Evolutionary conservation across 2,113 vertebrate genomes (phyloP), one percentile per base, ranked within the genome.

Genomic region (Python bivittatus): DNA sequence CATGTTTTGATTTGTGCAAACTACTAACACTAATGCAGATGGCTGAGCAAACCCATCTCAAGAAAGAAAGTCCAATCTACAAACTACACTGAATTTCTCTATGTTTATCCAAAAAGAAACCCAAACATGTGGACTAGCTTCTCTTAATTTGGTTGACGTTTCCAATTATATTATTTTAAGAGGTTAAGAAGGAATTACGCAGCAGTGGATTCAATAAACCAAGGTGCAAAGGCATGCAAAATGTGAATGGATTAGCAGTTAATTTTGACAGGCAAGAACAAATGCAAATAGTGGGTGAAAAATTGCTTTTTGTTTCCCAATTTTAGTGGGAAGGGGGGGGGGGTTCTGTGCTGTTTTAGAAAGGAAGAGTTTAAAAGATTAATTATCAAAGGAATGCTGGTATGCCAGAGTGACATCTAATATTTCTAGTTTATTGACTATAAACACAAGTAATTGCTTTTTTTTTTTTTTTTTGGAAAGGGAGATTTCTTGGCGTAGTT

Each of bases 401-500:
- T 57, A 87, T n/a, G 54, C 54, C 84, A 89, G 38, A 95, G 68
- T 56, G 88, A 93, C 23, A 20, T 25, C 7, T 54, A 58, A 93
- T 27, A 38, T 60, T 42, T 60, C 91, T 60, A 25, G 58, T 89
- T 91, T 85, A 87, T 86, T n/a, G 85, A 29, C 85, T 42, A 93
- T 86, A 57, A 17, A 89, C 91, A 86, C 0, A 84, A 0, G 60
- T 85, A 85, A 89, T 83, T 83, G 61, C 1, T 88, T 94, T 54
- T 83, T 60, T 85, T 94, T 53, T 86, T 64, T 17, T 60, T 68
- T 29, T 68, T 68, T 29, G 44, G 42, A 29, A 60, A 27, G 23
- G 13, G 42, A 94, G 92, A 92, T 58, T 57, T 91, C 94, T 92
- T 96, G 96, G 94, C 93, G 25, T 92, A 79, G 90, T 64, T 84